These are phyloP conservation scores for Phalera bucephala DNA, from an alignment of 2,888 invertebrate species.

Conservation along the genomic window DNA sequence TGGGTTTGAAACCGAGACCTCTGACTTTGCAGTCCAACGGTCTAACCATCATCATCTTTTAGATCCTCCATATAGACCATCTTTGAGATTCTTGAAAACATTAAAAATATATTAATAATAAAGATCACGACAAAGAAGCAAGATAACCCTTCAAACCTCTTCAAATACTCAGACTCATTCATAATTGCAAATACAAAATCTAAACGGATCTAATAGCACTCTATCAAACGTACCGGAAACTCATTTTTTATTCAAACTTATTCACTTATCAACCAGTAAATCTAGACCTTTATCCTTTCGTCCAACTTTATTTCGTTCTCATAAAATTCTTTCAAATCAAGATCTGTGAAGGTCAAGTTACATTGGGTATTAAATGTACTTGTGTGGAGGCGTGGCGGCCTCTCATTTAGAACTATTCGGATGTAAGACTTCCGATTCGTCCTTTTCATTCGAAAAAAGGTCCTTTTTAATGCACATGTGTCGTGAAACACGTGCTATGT, in stretches of 20 bases:
- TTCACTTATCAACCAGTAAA: conserved; percentile 18
- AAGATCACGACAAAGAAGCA: too few species aligned
- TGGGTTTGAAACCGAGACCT: too few species aligned
- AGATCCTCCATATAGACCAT: too few species aligned
- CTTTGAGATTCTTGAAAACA: too few species aligned
- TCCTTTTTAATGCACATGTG: conserved; percentile 43
- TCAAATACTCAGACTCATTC: too few species aligned
- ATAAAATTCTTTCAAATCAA: conserved; percentile 5
- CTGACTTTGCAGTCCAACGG: too few species aligned
- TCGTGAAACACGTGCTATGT: conserved; percentile 42
- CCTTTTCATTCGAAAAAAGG: conserved; percentile 41
- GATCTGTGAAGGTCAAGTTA: conserved; percentile 10
- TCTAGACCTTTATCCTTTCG: conserved; percentile 5
- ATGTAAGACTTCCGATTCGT: conserved; percentile 46
- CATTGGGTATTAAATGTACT: conserved; percentile 17
- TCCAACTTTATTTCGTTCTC: background rate
- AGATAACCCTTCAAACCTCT: too few species aligned
- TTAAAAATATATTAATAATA: too few species aligned
- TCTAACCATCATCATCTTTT: too few species aligned
- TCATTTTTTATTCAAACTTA: conserved; percentile 22
- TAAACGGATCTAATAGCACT: conserved; percentile 28
- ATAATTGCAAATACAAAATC: too few species aligned
- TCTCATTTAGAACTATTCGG: conserved; percentile 19
- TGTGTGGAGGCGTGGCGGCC: conserved; percentile 17
- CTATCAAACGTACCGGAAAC: conserved; percentile 29